Evolutionary conservation across 2,888 invertebrate genomes (phyloP).

Genomic region (Eupithecia vulgata): DNA sequence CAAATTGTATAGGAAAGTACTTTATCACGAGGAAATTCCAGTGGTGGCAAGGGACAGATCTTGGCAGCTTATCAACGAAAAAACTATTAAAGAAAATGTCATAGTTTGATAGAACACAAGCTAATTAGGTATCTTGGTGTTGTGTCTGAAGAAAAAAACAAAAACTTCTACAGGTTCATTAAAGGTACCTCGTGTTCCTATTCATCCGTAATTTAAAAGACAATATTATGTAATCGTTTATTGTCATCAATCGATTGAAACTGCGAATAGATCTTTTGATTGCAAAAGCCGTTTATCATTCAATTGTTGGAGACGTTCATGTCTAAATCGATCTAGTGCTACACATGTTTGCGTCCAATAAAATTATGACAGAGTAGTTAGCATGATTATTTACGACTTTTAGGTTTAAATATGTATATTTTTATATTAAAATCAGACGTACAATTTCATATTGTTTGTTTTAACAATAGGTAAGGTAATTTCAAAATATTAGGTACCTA

Average conservation of each 20-base stretch:
- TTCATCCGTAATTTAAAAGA: neutral
- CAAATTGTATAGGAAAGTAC: slow-evolving; percentile 61
- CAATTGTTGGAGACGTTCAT: slow-evolving; percentile 70
- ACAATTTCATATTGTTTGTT: neutral
- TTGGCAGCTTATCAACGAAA: slow-evolving; percentile 42
- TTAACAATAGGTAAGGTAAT: too few relatives aligned
- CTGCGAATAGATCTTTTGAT: slow-evolving; percentile 60
- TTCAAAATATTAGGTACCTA: too few relatives aligned
- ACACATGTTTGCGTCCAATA: slow-evolving; percentile 51
- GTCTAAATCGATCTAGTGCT: slow-evolving; percentile 65
- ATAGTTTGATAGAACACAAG: slow-evolving; percentile 17
- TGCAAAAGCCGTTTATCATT: slow-evolving; percentile 73
- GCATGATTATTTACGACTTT: slow-evolving; percentile 7
- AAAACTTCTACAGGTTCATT: neutral
- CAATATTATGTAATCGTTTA: neutral
- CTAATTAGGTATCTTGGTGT: neutral
- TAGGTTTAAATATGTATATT: slow-evolving; percentile 1
- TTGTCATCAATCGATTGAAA: slow-evolving; percentile 44
- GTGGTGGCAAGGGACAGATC: slow-evolving; percentile 41
- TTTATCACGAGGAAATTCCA: slow-evolving; percentile 55
- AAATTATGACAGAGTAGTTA: slow-evolving; percentile 40
- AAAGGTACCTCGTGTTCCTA: too few relatives aligned
- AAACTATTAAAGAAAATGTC: slow-evolving; percentile 28
- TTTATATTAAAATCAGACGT: neutral
- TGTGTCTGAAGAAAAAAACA: neutral